Base-by-base conservation (phyloP, 2,113 vertebrate species). In the Onychorhynchus coronatus region DNA sequence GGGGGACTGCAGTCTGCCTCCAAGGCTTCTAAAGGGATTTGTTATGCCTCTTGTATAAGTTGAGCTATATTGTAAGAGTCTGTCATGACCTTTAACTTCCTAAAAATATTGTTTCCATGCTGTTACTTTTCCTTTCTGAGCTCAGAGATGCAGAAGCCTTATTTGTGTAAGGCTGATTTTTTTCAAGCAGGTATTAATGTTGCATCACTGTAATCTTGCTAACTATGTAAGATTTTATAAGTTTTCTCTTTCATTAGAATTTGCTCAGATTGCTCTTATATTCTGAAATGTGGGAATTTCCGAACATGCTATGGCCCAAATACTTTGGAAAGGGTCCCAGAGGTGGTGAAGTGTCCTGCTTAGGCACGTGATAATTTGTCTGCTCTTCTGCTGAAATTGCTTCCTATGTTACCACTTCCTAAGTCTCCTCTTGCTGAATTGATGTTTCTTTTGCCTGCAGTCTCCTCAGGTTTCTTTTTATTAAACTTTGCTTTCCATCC, bases 331-430 rank as follows among this genome's bases (percentile, higher is more conserved):
- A 6, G 7, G 30, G 24, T 19, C 2, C 11, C 10, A 25, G 46
- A 41, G 6, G 10, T 4, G 8, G 17, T 25, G 6, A n/a, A 44
- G 39, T 41, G 44, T 33, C 37, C n/a, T 0, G 0, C 23, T 8
- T 6, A 37, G 7, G 10, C 18, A 9, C 3, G 0, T 20, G 22
- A 33, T 21, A 50, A 22, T 11, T 33, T 35, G 3, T 47, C 78
- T 18, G 12, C 12, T 74, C 12, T 70, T 42, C 39, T 22, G 6
- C 19, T 28, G 20, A 59, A 35, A 58, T 42, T 19, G 14, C 33
- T 68, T 44, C 42, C 68, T 27, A 6, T 19, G 12, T 21, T 42
- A 9, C 19, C 11, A 11, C 42, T 72, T 46, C 62, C 27, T 9
- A 4, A 3, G 22, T 55, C 42, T 37, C 33, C 24, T 55, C 37